Base-by-base conservation (phyloP, 2,888 invertebrate species). In the Ectemnius continuus region DNA sequence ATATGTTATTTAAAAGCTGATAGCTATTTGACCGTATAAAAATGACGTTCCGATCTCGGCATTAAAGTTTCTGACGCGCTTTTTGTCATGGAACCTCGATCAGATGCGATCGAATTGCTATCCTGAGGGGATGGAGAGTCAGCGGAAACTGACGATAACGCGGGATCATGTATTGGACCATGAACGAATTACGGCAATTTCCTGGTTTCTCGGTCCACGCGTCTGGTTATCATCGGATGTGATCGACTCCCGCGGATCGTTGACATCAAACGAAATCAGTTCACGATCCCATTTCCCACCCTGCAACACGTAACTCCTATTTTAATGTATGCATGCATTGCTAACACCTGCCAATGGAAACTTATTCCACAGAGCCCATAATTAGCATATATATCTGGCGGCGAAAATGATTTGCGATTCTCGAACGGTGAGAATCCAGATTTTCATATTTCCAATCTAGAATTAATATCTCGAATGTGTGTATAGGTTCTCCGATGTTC, bases 151-250 rank as follows among this genome's bases (percentile, higher is more conserved):
- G 68, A 73, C 74, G 73, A 79, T 77, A 77, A 75, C 64, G 70
- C 73, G 63, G 48, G 70, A 59, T 67, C 73, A 67, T 66, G 64
- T 72, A 77, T 80, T 69, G 75, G 65, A 71, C 68, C 69, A 20
- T 73, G 76, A 61, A 61, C 73, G 78, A 77, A 76, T 81, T 79
- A 78, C 78, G 78, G 68, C 82, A 79, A 84, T 83, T 80, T 83
- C 82, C 82, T 76, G 74, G 76, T 26, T 47, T 52, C 64, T 46
- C 61, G 60, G 36, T n/a, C 20, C 67, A 67, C 58, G 45, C 61
- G 57, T 65, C 70, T 70, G 73, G 73, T 71, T 76, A 74, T 73
- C 73, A 77, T 52, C 52, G 64, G 36, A 8, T 70, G 77, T 71
- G 70, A 77, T 79, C 77, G 77, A 76, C 74, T 76, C 68, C 63